Conservation (phyloP, 2,113 vertebrate species). For the Mesitornis unicolor region DNA sequence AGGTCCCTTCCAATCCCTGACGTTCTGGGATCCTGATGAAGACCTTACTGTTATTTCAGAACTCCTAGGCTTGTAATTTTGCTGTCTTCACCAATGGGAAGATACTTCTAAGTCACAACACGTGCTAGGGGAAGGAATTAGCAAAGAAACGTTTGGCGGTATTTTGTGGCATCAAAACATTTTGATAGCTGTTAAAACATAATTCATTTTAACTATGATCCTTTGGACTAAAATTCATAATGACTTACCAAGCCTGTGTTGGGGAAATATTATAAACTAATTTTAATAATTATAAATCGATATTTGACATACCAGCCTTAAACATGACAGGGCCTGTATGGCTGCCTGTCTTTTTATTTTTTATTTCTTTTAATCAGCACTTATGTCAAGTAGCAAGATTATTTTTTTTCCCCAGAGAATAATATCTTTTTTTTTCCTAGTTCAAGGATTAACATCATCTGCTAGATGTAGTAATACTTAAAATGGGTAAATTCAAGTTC, state of each 20-base stretch:
- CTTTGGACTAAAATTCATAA: neutral
- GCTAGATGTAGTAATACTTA: neutral
- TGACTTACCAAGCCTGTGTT: neutral
- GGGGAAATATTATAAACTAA: neutral
- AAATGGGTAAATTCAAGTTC: neutral
- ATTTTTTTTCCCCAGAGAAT: neutral
- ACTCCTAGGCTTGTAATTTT: neutral
- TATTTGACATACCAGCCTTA: neutral
- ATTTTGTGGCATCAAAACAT: neutral
- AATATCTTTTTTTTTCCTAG: neutral
- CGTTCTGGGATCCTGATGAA: too few species aligned
- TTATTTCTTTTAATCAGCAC: neutral
- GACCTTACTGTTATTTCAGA: neutral
- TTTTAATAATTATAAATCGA: neutral
- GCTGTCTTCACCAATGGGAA: neutral
- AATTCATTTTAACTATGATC: neutral
- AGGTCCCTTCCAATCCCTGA: too few species aligned
- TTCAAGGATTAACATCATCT: neutral
- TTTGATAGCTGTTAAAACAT: neutral
- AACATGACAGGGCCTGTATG: neutral
- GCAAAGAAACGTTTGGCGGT: neutral
- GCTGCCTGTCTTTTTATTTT: neutral
- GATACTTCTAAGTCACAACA: neutral
- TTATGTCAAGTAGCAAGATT: neutral
- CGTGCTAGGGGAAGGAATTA: neutral